These are phyloP conservation scores for Hypena proboscidalis DNA, from an alignment of 2,888 invertebrate species.

Conservation along the genomic window DNA sequence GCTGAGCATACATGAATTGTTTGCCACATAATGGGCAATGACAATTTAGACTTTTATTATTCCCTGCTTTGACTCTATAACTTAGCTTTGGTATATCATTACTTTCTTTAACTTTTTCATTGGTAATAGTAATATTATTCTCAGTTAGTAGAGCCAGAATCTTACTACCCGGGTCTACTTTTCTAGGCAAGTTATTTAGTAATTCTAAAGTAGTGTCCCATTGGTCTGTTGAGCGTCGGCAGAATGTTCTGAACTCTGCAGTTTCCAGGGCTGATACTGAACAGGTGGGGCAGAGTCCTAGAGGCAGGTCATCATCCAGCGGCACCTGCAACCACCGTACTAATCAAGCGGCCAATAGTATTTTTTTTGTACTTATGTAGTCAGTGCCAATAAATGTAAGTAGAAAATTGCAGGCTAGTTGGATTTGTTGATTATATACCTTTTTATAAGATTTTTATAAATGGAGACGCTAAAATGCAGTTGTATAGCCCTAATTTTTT, in stretches of 20 bases:
- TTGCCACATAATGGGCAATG: conserved; percentile 67
- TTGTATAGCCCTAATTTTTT: too few species aligned
- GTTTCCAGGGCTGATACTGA: conserved; percentile 58
- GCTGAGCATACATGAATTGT: conserved; percentile 55
- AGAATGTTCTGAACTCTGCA: conserved; percentile 62
- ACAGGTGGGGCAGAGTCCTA: conserved; percentile 67
- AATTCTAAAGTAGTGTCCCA: conserved; percentile 62
- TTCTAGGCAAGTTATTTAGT: conserved; percentile 50
- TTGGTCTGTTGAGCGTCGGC: conserved; percentile 51
- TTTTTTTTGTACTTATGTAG: neutral
- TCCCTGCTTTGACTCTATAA: conserved; percentile 9
- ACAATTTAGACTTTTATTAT: conserved; percentile 43
- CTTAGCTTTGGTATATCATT: conserved; percentile 2
- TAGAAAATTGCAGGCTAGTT: too few species aligned
- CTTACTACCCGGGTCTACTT: conserved; percentile 17
- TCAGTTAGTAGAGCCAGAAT: conserved; percentile 54
- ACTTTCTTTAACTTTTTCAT: conserved; percentile 26
- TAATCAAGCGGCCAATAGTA: conserved; percentile 64
- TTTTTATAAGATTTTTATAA: too few species aligned
- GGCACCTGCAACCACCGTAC: conserved; percentile 75
- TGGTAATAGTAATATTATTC: conserved; percentile 50
- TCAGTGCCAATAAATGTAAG: conserved; percentile 6
- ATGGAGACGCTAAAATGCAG: too few species aligned
- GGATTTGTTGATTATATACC: too few species aligned
- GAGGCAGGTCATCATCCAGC: conserved; percentile 63